Base-by-base conservation (phyloP, 2,113 vertebrate genomes). In the Siniperca knerii region DNA sequence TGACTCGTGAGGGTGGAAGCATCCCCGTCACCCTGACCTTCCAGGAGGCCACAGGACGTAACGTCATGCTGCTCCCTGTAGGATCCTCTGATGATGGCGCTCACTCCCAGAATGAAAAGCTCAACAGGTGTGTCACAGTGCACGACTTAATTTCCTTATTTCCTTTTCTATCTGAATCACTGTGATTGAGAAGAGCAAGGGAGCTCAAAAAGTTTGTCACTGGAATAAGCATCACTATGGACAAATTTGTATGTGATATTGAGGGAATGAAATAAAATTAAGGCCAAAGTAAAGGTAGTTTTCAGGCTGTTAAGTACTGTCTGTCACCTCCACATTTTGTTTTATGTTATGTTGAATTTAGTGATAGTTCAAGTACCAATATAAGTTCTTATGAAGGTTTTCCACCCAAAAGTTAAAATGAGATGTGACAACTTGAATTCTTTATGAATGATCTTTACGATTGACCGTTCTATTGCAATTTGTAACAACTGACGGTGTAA, bases 51-150 rank as follows among this genome's bases (percentile, higher is more conserved):
- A 99, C 98, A 0, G 98, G 98, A 68, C 97, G 96, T 48, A 99
- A 98, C 2, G 98, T 99, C 66, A 99, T 99, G 98, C 94, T 99
- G 75, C 96, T 99, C 78, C 98, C 98, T 2, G 70, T 99, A 29
- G 98, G 98, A 11, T 97, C 98, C 6, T 96, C 97, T 0, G 98
- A 99, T 21, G 98, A 99, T 3, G 98, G 98, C 0, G 98, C 98
- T 23, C 98, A 99, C 92, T 99, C 98, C 15, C 98, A 99, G 93
- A 99, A 99, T 40, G 98, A 99, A 84, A 99, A 99, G 83, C 69
- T 99, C 73, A 99, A 99, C 93, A 97, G 98, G 98, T 99, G 91
- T 4, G 18, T 75, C 46, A 21, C 15, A 54, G 3, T 29, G 2
- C 12, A n/a, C 4, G 1, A 0, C 29, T 40, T 35, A 1, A 12